Conservation (phyloP, 2,888 invertebrate genomes). For the Encarsia formosa region DNA sequence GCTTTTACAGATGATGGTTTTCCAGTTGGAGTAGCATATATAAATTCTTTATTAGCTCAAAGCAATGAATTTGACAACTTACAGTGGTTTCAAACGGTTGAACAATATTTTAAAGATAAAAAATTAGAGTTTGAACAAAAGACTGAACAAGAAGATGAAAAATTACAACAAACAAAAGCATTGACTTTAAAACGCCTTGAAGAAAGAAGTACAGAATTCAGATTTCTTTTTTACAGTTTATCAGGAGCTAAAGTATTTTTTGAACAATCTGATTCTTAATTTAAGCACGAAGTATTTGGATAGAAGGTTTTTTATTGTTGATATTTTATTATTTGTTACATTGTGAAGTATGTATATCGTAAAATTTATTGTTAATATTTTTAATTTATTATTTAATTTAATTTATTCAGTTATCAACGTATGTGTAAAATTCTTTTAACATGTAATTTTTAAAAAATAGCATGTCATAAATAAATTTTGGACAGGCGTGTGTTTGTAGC, state of each 20-base stretch:
- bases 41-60: slow-evolving; percentile 85
- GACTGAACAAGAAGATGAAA: slow-evolving; percentile 67
- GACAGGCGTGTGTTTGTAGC: too few relatives aligned
- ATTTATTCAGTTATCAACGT: too few relatives aligned
- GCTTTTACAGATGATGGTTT: slow-evolving; percentile 98
- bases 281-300: too few relatives aligned
- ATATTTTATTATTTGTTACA: too few relatives aligned
- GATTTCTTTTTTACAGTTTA: slow-evolving; percentile 83
- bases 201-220: slow-evolving; percentile 65
- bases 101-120: slow-evolving; percentile 67
- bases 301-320: too few relatives aligned
- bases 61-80: slow-evolving; percentile 80
- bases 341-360: too few relatives aligned
- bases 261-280: slow-evolving; percentile 53
- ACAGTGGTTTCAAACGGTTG: slow-evolving; percentile 91
- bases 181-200: slow-evolving; percentile 79
- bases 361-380: too few relatives aligned
- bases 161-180: slow-evolving; percentile 87
- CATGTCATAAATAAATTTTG: too few relatives aligned
- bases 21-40: slow-evolving; percentile 92
- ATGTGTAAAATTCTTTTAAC: too few relatives aligned
- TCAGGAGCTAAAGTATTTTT: slow-evolving; percentile 96
- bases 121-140: slow-evolving; percentile 57
- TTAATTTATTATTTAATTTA: too few relatives aligned
- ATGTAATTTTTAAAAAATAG: too few relatives aligned